Evolutionary conservation across 2,797 vertebrate genomes (phyloP), one percentile per base, ranked within the genome.

Genomic region (Hippopotamyrus pictus): DNA sequence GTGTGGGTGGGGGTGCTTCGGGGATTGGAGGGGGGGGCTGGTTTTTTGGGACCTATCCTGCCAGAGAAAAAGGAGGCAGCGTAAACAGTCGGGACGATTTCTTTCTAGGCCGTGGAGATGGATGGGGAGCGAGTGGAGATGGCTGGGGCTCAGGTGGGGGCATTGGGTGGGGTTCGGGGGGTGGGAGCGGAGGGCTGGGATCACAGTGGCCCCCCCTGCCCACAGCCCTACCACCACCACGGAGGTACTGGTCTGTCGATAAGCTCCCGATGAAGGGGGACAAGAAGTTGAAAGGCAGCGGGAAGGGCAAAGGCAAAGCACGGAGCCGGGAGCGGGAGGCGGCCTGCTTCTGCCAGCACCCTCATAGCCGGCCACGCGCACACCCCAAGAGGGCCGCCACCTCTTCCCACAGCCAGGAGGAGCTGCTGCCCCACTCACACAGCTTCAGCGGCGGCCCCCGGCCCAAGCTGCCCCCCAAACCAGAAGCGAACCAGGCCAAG

Each of bases 231-330:
- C 96, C 96, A 37, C 96, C 95, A 44, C 97, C 97, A 0, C 94
- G 96, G 76, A 95, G 97, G 90, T 98, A 98, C 93, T 98, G 97
- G 97, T 98, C 97, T 2, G 97, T 98, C 46, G 97, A 98, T 94
- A 98, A 98, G 93, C 95, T 98, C 89, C 95, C 95, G 29, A 94
- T 96, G 90, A 96, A 97, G 91, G 94, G 94, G 90, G 96, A 96
- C 88, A 96, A 94, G 92, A 95, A 94, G 89, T 94, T 93, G 93
- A 95, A 95, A 73, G 93, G 92, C 41, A 92, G 92, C 59, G 86
- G 86, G 41, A 93, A 94, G n/a, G 93, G 93, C n/a, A 95, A 94
- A 91, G 94, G 92, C 88, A 95, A 95, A 54, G 91, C 91, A 33
- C 89, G 93, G 51, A 94, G 93, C 57, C 90, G 92, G 29, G 93